Percentiles rank a stretch among this genome's conserved stretches.
phyloP scores from a whole-genome alignment of 2,113 vertebrate species.

The Corvus hawaiiensis region DNA sequence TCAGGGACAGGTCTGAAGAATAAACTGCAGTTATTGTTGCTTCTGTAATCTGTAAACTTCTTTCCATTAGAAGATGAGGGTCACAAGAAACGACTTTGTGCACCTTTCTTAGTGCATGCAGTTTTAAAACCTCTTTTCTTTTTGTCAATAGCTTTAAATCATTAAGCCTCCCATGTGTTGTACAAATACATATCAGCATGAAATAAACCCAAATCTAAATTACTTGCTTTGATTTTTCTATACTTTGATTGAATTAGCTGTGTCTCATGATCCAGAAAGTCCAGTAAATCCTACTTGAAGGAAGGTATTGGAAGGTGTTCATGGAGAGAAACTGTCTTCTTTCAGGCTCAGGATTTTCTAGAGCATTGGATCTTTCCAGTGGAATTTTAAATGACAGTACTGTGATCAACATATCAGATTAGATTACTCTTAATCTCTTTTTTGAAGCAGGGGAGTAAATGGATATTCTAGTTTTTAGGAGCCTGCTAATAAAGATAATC shows the following conservation, averaged over 20 bases:
- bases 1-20: neutral
- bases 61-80: neutral
- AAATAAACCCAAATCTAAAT: neutral
- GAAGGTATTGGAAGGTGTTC: neutral
- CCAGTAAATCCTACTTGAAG: neutral
- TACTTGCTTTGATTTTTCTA: neutral
- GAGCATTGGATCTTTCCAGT: neutral
- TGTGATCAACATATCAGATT: neutral
- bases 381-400: neutral
- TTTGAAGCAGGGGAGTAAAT: neutral
- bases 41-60: neutral
- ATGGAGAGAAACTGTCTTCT: neutral
- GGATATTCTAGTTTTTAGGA: constrained; percentile 22
- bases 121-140: neutral
- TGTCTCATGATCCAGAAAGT: neutral
- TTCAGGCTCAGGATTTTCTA: neutral
- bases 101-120: neutral
- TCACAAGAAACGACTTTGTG: neutral
- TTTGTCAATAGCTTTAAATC: neutral
- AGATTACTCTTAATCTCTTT: constrained; percentile 35
- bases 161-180: neutral
- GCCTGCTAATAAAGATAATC: constrained; percentile 51
- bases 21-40: neutral
- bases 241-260: neutral
- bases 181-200: neutral